phyloP scores from a whole-genome alignment of 2,113 vertebrate genomes.

The Ginglymostoma cirratum region DNA sequence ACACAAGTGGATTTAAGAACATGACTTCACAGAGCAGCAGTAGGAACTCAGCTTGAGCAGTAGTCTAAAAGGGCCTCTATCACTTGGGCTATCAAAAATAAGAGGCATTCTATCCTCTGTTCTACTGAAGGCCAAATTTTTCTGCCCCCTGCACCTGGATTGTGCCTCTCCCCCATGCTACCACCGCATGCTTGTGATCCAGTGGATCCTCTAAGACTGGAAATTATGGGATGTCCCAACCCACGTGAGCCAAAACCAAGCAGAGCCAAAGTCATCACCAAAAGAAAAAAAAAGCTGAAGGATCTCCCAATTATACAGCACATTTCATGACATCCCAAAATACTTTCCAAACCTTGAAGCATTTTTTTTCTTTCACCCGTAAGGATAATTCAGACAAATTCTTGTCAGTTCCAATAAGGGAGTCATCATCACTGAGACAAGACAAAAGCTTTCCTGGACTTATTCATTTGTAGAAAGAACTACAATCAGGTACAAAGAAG shows the following conservation, averaged over 20 bases:
- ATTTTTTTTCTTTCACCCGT: not conserved
- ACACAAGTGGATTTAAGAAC: not conserved
- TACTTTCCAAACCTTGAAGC: not conserved
- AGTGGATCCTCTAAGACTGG: not conserved
- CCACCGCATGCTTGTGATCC: not conserved
- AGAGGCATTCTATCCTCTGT: not conserved
- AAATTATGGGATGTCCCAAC: not conserved
- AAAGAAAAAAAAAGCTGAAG: not conserved
- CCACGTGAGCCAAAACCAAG: too few species aligned
- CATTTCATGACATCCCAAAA: not conserved
- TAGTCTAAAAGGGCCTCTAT: not conserved
- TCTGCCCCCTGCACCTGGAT: not conserved
- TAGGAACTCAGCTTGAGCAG: not conserved
- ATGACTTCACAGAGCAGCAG: not conserved
- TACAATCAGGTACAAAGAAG: not conserved
- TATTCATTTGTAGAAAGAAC: not conserved
- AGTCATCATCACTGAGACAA: not conserved
- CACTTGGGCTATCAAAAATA: too few species aligned
- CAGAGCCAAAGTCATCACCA: not conserved
- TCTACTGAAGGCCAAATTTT: not conserved
- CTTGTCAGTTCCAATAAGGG: not conserved
- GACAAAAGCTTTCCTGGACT: not conserved
- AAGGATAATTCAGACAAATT: not conserved
- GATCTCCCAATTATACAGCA: not conserved
- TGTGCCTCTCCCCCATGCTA: not conserved